Conservation (phyloP, 2,797 vertebrate species). For the Tachyglossus aculeatus region DNA sequence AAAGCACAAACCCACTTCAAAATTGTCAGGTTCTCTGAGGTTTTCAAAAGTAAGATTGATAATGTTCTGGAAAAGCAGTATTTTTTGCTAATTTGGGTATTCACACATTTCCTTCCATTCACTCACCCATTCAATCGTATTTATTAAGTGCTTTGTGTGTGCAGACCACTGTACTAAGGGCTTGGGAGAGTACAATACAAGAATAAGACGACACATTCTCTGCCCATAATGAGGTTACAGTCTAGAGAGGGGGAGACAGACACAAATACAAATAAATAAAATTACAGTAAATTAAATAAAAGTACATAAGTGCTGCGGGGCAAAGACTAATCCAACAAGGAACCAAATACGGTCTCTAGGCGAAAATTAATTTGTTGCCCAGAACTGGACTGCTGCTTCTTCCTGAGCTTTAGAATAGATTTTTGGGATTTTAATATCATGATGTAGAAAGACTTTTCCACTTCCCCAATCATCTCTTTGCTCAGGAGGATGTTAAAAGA, state of each 20-base stretch:
- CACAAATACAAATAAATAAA: no score
- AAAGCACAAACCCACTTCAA: constrained; percentile 46
- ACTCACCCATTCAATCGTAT: no score
- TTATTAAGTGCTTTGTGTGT: no score
- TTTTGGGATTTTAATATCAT: constrained; percentile 1
- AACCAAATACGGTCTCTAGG: constrained; percentile 14
- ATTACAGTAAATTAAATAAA: no score
- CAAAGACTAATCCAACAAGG: constrained; percentile 38
- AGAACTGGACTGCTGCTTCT: neutral
- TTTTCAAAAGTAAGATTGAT: constrained; percentile 35
- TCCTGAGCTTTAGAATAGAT: constrained; percentile 20
- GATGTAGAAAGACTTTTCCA: constrained; percentile 35
- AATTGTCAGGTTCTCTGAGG: neutral
- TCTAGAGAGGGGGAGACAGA: no score
- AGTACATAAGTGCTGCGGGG: no score
- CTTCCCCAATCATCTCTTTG: constrained; percentile 10
- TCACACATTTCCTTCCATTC: constrained; percentile 35
- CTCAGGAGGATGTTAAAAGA: constrained; percentile 38
- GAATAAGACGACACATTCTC: no score
- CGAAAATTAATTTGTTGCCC: constrained; percentile 24
- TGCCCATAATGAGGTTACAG: no score
- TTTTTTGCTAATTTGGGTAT: constrained; percentile 26
- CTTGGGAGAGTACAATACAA: no score
- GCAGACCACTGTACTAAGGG: no score
- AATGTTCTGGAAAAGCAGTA: constrained; percentile 41